Evolutionary conservation across 2,888 invertebrate species (phyloP), one percentile per base, ranked within the genome.

Genomic region (Tupiocoris notatus): DNA sequence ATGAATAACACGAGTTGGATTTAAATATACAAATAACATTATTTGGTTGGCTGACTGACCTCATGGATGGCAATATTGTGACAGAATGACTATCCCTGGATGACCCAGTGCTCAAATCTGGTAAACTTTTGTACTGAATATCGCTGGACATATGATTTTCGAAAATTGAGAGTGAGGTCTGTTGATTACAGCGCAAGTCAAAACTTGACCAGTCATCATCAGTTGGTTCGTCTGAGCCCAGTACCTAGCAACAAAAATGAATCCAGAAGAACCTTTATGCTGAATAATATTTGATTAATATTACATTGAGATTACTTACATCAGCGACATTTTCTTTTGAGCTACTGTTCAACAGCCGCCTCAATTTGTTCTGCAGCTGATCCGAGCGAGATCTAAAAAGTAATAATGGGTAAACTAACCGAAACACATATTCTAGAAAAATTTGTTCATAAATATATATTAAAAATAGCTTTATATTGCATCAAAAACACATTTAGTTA

Each of bases 321-420:
- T 76, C 76, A 9, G 76, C 21, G 6, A 89, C 86, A 79, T 91
- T 91, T 83, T 91, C 91, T 78, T 91, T 88, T 83, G 91, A 91
- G 83, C 91, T 91, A 39, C 88, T 86, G 81, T 92, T 92, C 16
- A 95, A 85, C 77, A 94, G 86, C 80, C 92, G 88, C 18, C 94
- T 86, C 80, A 94, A 85, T 79, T 92, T 93, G 80, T 89, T 91
- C 85, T 94, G 94, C 67, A 94, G 85, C 81, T 90, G 86, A 83
- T 90, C 90, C 2, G 73, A 73, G 20, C 63, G 23, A 6, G 73
- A 61, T 54, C 73, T 71, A 9, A 3, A 65, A 25, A 39, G 3
- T 39, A n/a, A n/a, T n/a, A n/a, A n/a, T n/a, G n/a, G n/a, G n/a
- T n/a, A n/a, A n/a, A n/a, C n/a, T n/a, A n/a, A n/a, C n/a, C n/a